Evolutionary conservation across 2,113 vertebrate genomes (phyloP), one percentile per base, ranked within the genome.

Genomic region (Callocephalon fimbriatum): DNA sequence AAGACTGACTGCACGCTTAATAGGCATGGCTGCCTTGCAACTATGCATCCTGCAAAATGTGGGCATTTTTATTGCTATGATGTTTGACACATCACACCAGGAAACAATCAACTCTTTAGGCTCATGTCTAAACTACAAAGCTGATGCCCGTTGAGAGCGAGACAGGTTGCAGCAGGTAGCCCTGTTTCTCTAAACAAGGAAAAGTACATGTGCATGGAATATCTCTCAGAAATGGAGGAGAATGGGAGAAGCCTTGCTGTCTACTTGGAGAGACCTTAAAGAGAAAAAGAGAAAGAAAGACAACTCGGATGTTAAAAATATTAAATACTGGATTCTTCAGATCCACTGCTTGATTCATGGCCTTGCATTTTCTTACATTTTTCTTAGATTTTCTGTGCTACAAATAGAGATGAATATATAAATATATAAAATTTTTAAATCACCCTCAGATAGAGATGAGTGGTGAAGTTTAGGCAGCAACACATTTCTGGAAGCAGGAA

Each of bases 21-120:
- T 0, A 40, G 66, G 58, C 13, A n/a, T 4, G 16, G 42, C 16
- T 50, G 58, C 42, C 59, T 76, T 47, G 45, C 40, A 47, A 11
- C 29, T 63, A 4, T 1, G 7, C 5, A 5, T 61, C 42, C 58
- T 6, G 2, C 20, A 47, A 72, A 42, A n/a, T 0, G 2, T 2
- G 7, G 5, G 31, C 0, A 1, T 37, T 61, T 53, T 11, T 26
- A 25, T 10, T 17, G 29, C n/a, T 5, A 1, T 10, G 42, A 18
- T 10, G 48, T 21, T 38, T 17, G 80, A 48, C 31, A 40, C n/a
- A 6, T 47, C 23, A 10, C 23, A 31, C 3, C 53, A 80, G 38
- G 29, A 56, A 65, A 56, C 15, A 23, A 59, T 12, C 31, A 35
- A 1, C n/a, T 62, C 48, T 81, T 53, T 0, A 25, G 22, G 54